Conservation (phyloP, 2,888 invertebrate genomes). For the Leucophenga montana region DNA sequence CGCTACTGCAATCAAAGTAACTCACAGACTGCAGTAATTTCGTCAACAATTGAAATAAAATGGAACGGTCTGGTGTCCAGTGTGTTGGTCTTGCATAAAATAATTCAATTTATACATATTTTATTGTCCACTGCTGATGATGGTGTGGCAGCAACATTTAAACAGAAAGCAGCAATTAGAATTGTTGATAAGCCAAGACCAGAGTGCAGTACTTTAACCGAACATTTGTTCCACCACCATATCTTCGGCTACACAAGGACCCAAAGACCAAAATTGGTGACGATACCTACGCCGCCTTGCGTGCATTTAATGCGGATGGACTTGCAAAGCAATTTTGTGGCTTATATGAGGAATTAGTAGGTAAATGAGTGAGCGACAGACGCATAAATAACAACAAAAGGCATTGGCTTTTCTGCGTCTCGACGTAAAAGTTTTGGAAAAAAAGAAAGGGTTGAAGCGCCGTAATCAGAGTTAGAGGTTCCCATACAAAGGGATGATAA, state of each 20-base stretch:
- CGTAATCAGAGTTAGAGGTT: slow-evolving; percentile 39
- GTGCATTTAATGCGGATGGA: slow-evolving; percentile 22
- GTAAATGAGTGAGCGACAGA: slow-evolving; percentile 48
- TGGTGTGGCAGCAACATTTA: neutral
- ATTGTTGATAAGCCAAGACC: slow-evolving; percentile 58
- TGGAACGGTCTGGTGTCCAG: too few relatives aligned
- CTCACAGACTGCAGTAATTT: neutral
- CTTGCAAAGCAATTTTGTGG: slow-evolving; percentile 32
- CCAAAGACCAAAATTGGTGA: slow-evolving; percentile 5
- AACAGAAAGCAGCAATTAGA: slow-evolving; percentile 52
- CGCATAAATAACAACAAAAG: slow-evolving; percentile 59
- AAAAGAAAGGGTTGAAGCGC: slow-evolving; percentile 6
- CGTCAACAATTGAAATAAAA: neutral
- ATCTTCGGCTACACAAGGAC: neutral
- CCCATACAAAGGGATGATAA: slow-evolving; percentile 41
- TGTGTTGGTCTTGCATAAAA: neutral
- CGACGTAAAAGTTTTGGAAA: neutral
- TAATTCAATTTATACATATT: slow-evolving; percentile 19
- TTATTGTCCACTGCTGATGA: neutral
- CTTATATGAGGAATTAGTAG: slow-evolving; percentile 54
- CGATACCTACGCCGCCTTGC: neutral
- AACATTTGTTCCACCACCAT: neutral
- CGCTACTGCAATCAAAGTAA: neutral
- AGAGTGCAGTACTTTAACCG: neutral
- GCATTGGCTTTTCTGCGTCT: neutral